Evolutionary conservation across 2,797 vertebrate genomes (phyloP).

Genomic region (Eupleurogrammus muticus): DNA sequence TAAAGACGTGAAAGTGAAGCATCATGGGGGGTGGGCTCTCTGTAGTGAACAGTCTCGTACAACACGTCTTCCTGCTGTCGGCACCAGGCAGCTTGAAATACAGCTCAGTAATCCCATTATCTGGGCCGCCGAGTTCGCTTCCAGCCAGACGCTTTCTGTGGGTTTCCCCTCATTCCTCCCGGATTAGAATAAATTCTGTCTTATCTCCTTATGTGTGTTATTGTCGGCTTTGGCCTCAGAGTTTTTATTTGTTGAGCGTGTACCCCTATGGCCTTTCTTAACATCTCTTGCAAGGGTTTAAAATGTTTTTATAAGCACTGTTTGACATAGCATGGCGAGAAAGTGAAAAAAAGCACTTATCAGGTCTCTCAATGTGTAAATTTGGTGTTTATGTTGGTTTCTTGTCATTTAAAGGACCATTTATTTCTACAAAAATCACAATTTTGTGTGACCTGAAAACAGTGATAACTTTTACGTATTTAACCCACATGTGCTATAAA

Average conservation of each 20-base stretch:
- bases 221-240: slow-evolving; percentile 16
- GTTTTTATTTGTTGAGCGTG: slow-evolving; percentile 25
- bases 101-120: slow-evolving; percentile 64
- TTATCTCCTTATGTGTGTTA: slow-evolving; percentile 43
- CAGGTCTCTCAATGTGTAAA: too few relatives aligned
- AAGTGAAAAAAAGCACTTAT: too few relatives aligned
- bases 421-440: too few relatives aligned
- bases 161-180: slow-evolving; percentile 58
- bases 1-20: too few relatives aligned
- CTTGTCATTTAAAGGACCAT: too few relatives aligned
- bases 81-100: slow-evolving; percentile 55
- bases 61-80: slow-evolving; percentile 54
- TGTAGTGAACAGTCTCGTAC: slow-evolving; percentile 51
- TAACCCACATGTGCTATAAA: too few relatives aligned
- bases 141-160: slow-evolving; percentile 41
- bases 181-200: slow-evolving; percentile 51
- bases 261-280: slow-evolving; percentile 3
- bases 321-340: too few relatives aligned
- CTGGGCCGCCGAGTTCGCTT: slow-evolving; percentile 37
- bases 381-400: too few relatives aligned
- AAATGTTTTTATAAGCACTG: neutral
- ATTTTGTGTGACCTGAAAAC: too few relatives aligned
- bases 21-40: slow-evolving; percentile 16
- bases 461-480: too few relatives aligned
- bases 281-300: slow-evolving; percentile 10